phyloP scores from a whole-genome alignment of 2,888 invertebrate genomes.

The Ethmia dodecea region DNA sequence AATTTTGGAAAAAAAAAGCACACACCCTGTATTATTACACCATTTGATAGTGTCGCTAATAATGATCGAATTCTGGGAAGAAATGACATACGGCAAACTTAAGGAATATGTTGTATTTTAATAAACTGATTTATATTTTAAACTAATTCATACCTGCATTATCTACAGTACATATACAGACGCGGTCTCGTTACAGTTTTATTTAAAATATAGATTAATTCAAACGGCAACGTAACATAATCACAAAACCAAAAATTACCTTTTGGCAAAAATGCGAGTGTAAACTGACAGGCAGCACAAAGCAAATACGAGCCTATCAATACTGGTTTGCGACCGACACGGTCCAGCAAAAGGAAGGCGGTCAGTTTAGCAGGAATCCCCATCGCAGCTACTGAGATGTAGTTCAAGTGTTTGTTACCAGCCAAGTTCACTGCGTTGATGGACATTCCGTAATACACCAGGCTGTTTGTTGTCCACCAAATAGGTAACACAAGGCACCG shows the following conservation, averaged over 20 bases:
- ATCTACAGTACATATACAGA: too few species aligned
- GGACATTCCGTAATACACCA: slow-evolving; percentile 89
- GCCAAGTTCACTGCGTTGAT: slow-evolving; percentile 86
- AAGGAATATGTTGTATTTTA: not conserved
- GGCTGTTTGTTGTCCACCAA: slow-evolving; percentile 88
- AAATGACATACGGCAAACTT: not conserved
- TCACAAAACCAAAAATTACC: too few species aligned
- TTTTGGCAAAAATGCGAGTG: slow-evolving; percentile 77
- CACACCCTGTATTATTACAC: too few species aligned
- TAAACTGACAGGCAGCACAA: slow-evolving; percentile 79
- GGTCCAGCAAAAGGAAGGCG: slow-evolving; percentile 80
- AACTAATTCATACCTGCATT: too few species aligned
- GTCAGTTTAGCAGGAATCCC: slow-evolving; percentile 85
- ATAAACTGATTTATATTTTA: not conserved
- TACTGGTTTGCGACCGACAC: slow-evolving; percentile 80
- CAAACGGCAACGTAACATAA: too few species aligned
- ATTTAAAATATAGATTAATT: too few species aligned
- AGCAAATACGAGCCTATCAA: slow-evolving; percentile 78
- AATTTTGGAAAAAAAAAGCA: too few species aligned
- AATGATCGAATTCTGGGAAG: too few species aligned
- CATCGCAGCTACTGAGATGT: slow-evolving; percentile 81
- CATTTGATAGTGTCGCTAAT: too few species aligned
- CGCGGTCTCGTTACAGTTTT: too few species aligned
- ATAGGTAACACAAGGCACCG: slow-evolving; percentile 62
- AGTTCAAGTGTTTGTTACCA: slow-evolving; percentile 88